Base-by-base conservation (phyloP, 1,140 invertebrate genomes). In the Papilio machaon region DNA sequence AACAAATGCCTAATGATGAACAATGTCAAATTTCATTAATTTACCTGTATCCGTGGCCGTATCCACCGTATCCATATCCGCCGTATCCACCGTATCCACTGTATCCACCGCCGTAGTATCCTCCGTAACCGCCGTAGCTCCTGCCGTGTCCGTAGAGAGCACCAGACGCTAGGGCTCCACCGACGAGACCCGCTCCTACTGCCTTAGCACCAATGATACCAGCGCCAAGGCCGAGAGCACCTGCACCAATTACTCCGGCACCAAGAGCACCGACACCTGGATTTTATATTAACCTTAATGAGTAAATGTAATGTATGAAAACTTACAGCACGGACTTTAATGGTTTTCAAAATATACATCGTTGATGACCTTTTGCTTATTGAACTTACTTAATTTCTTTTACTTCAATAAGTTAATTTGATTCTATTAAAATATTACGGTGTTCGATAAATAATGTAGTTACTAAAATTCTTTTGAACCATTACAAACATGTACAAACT, bases 171-270 rank as follows among this genome's bases (percentile, higher is more conserved):
- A 94, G 78, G 5, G 90, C 92, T 2, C 91, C 92, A 1, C 91
- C 91, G n/a, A 92, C 78, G 47, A 92, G 82, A 11, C 92, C 92
- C 74, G 86, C 77, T 5, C 75, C 75, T 7, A 78, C 23, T 9
- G 52, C 91, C 70, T 91, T 91, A 80, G 90, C 91, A 3, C 92
- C 92, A 43, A 92, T 79, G 10, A 90, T 70, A 60, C 90, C 91
- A 46, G 91, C 90, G 2, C 90, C 91, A 4, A 91, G 76, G n/a
- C 88, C 86, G 0, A 90, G 81, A 10, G 86, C 89, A 1, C 89
- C 89, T 4, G 85, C 84, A 10, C 86, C 91, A 5, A 86, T 52
- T 19, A 87, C 79, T 43, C 87, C 89, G n/a, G 84, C 83, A 11
- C 88, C 85, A 17, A 89, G 82, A 7, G 83, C 84, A 60, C 90